phyloP scores from a whole-genome alignment of 2,113 vertebrate species.

The Megaceryle torquata region DNA sequence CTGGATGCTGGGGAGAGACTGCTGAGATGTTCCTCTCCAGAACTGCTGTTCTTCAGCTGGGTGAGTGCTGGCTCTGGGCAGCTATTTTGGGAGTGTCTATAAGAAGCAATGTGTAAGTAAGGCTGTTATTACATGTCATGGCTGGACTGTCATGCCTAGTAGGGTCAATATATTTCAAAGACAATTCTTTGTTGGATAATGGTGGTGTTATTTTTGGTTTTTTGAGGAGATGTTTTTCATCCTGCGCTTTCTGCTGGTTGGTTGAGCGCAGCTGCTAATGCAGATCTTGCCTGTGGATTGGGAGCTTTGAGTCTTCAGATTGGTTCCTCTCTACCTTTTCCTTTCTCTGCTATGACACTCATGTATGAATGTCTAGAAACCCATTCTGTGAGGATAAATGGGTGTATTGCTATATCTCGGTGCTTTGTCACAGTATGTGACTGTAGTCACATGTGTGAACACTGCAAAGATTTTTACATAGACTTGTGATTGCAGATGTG shows the following conservation, averaged over 20 bases:
- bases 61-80: not conserved
- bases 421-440: not conserved
- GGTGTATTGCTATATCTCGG: not conserved
- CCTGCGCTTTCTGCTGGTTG: not conserved
- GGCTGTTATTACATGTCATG: not conserved
- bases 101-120: not conserved
- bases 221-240: not conserved
- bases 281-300: rapidly evolving
- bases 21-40: not conserved
- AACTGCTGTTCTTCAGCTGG: not conserved
- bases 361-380: too few species aligned
- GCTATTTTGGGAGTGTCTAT: not conserved
- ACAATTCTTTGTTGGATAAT: not conserved
- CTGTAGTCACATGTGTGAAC: not conserved
- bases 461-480: rapidly evolving
- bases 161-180: not conserved
- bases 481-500: not conserved
- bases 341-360: not conserved
- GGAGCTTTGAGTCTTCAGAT: not conserved
- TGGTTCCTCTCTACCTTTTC: not conserved
- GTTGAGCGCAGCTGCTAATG: not conserved
- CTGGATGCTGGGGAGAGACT: rapidly evolving
- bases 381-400: not conserved
- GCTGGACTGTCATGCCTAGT: not conserved
- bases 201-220: not conserved